Base-by-base conservation (phyloP, 2,113 vertebrate genomes). In the Amazona guildingii region DNA sequence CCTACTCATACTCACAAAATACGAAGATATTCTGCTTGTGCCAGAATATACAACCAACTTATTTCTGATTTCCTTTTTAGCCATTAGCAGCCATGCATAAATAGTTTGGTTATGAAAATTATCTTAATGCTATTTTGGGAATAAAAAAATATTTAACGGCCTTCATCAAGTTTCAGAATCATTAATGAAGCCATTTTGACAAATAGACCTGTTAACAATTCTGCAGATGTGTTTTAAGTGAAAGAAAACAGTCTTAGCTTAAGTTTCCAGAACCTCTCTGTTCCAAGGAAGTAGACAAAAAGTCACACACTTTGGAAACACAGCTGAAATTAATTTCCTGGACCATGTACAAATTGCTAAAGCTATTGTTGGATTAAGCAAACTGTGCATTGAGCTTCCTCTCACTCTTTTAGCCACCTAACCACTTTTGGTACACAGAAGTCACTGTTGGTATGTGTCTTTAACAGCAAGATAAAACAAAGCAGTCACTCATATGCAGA, bases 381-480 rank as follows among this genome's bases (percentile, higher is more conserved):
- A 91, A 73, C 55, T 13, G 7, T 54, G 55, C 35, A n/a, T 13
- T 69, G 77, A 62, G 6, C 9, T 83, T 79, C 25, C 21, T 29
- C 33, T 89, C 46, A 23, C 13, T 77, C 25, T 46, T 75, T 51
- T 39, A 75, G 21, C 18, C 28, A 72, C 16, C 11, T 37, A 88
- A 4, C 4, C 33, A 29, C 57, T 70, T 86, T 2, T 46, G 28
- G 14, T 18, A 33, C 13, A 37, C 12, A 63, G 43, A 68, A 76
- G 8, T 3, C n/a, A 43, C 13, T 3, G 0, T 0, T 66, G 24
- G 3, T 17, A 62, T 0, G 4, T 33, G 17, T 23, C 48, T 76
- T 39, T 48, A 80, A 35, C 14, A 43, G 12, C 27, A 14, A 63
- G 39, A 31, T 54, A 55, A 63, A 62, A 52, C 8, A 68, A 74